phyloP scores from a whole-genome alignment of 1,140 invertebrate species.

The Ooceraea biroi region DNA sequence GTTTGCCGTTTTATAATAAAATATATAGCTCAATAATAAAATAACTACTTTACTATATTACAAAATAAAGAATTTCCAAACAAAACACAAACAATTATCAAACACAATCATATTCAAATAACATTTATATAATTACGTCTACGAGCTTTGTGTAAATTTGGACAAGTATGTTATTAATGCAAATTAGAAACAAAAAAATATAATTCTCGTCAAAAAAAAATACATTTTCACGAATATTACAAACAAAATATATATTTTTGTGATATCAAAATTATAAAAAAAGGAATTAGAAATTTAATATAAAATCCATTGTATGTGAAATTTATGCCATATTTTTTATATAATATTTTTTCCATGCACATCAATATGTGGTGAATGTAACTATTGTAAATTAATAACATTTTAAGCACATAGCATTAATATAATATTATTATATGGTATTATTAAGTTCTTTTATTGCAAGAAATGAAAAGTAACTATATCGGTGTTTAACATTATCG shows the following conservation, averaged over 20 bases:
- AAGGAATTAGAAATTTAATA: neutral
- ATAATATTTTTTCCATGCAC: conserved; percentile 1
- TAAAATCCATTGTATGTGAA: conserved; percentile 18
- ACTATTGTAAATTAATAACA: neutral
- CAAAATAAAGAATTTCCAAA: conserved; percentile 33
- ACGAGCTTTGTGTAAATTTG: neutral
- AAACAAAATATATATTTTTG: conserved; percentile 15
- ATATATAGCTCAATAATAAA: conserved; percentile 42
- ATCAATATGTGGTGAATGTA: neutral
- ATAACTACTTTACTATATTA: conserved; percentile 20
- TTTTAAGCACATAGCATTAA: conserved; percentile 11
- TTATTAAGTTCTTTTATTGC: too few species aligned
- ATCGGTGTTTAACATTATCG: conserved; percentile 1
- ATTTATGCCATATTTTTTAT: conserved; percentile 12
- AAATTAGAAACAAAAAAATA: neutral
- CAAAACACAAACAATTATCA: neutral
- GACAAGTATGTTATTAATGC: conserved; percentile 5
- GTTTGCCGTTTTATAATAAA: conserved; percentile 13
- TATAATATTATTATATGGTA: conserved; percentile 2
- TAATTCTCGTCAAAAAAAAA: conserved; percentile 5
- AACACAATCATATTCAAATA: conserved; percentile 7
- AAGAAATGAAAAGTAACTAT: conserved; percentile 7
- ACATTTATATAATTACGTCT: conserved; percentile 37
- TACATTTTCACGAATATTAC: neutral
- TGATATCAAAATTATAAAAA: neutral